These are phyloP conservation scores for Phthorimaea operculella DNA, from an alignment of 1,140 invertebrate species.

Conservation along the genomic window DNA sequence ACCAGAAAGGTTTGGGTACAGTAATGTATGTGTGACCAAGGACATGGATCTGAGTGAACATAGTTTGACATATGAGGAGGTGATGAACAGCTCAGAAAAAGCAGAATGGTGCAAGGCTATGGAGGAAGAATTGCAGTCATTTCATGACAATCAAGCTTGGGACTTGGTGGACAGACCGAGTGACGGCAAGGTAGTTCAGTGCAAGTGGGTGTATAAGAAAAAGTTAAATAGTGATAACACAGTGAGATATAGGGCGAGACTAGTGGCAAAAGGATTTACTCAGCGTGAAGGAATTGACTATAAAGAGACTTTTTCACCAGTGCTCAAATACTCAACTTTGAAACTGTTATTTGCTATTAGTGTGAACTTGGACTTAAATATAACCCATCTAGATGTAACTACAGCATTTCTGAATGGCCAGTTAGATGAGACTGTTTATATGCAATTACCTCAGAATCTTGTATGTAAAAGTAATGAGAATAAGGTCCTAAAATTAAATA, in stretches of 20 bases:
- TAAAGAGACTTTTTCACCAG: constrained; percentile 22
- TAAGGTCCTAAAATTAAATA: constrained; percentile 12
- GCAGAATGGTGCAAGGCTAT: constrained; percentile 24
- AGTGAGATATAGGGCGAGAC: constrained; percentile 9
- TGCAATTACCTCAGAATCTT: constrained; percentile 23
- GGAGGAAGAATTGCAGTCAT: constrained; percentile 21
- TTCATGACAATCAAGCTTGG: constrained; percentile 33
- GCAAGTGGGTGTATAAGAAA: constrained; percentile 37
- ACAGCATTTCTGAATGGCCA: constrained; percentile 49
- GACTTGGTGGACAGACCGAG: constrained; percentile 30
- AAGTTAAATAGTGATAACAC: constrained; percentile 21
- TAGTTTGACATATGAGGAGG: constrained; percentile 11
- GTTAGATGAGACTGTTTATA: constrained; percentile 40
- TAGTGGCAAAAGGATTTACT: constrained; percentile 11
- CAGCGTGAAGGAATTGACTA: constrained; percentile 8
- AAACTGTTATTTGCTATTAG: constrained; percentile 24
- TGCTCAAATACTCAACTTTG: constrained; percentile 16
- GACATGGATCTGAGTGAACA: constrained; percentile 5
- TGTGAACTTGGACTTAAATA: constrained; percentile 25
- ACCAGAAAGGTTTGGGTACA: constrained; percentile 6
- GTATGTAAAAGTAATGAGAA: constrained; percentile 1
- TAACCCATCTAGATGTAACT: constrained; percentile 37
- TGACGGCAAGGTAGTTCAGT: constrained; percentile 29
- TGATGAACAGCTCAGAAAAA: constrained; percentile 19
- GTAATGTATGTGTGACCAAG: neutral